phyloP scores from a whole-genome alignment of 2,797 vertebrate genomes.

The Mastacembelus armatus region DNA sequence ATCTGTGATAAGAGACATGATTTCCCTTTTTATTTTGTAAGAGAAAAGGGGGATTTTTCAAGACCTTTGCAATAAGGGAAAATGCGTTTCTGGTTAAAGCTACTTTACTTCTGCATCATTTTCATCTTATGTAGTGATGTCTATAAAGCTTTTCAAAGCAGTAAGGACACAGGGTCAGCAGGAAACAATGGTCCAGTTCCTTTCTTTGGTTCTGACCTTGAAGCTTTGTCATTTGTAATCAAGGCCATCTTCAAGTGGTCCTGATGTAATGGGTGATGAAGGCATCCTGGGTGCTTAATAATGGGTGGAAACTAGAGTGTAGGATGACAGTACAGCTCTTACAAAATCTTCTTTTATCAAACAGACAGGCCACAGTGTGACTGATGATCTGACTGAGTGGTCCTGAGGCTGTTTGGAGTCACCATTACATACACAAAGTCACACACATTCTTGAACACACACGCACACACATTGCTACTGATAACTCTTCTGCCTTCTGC shows the following conservation, averaged over 20 bases:
- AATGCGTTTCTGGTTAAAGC: conserved; percentile 1
- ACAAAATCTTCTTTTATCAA: conserved; percentile 61
- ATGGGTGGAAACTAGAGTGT: conserved; percentile 51
- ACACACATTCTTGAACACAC: conserved; percentile 12
- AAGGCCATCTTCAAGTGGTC: conserved; percentile 50
- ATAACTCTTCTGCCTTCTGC: conserved; percentile 33
- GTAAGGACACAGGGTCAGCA: conserved; percentile 30
- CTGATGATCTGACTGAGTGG: conserved; percentile 55
- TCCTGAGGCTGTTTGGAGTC: conserved; percentile 55
- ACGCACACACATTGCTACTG: conserved; percentile 5
- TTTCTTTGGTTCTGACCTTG: conserved; percentile 56
- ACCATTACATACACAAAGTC: conserved; percentile 28
- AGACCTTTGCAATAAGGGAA: neutral
- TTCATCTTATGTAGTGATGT: neutral
- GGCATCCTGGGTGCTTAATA: conserved; percentile 49
- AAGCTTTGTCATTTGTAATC: conserved; percentile 49
- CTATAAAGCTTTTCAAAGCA: conserved; percentile 6
- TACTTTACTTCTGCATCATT: conserved; percentile 1
- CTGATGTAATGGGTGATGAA: conserved; percentile 53
- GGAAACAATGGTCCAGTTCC: conserved; percentile 26
- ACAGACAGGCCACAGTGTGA: conserved; percentile 60
- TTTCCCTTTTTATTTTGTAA: neutral
- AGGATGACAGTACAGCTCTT: conserved; percentile 53
- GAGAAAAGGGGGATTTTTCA: no score
- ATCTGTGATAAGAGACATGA: conserved; percentile 3